Conservation (phyloP, 2,113 vertebrate species). For the Hydrolagus affinis region DNA sequence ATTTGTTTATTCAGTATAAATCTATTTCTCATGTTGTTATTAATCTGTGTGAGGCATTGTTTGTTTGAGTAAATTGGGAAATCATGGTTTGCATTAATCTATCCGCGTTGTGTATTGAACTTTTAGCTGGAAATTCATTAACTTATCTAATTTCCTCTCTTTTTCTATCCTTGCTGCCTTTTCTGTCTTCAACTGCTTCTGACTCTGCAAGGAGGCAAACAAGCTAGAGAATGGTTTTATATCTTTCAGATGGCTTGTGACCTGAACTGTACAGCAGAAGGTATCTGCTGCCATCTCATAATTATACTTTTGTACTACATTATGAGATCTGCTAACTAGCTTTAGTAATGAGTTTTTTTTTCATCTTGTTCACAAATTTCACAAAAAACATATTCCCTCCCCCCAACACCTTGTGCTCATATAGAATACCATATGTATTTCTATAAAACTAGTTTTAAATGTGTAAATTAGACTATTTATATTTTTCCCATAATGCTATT, state of each 20-base stretch:
- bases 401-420: neutral
- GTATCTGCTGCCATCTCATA: conserved; percentile 92
- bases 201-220: conserved; percentile 82
- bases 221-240: conserved; percentile 93
- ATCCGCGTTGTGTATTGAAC: conserved; percentile 31
- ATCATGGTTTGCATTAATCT: neutral
- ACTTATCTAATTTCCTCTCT: conserved; percentile 51
- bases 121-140: conserved; percentile 44
- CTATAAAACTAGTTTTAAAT: neutral
- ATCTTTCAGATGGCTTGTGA: conserved; percentile 97
- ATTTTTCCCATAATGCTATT: neutral
- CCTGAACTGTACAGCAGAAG: conserved; percentile 98
- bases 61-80: neutral
- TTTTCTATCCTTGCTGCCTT: conserved; percentile 39
- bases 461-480: neutral
- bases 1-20: neutral
- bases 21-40: neutral
- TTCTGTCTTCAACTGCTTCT: conserved; percentile 61
- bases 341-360: neutral
- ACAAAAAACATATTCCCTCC: neutral
- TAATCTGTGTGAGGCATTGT: neutral
- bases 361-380: neutral
- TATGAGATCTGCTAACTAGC: conserved; percentile 62
- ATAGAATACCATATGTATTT: no score
- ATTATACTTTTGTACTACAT: conserved; percentile 57